phyloP scores from a whole-genome alignment of 2,888 invertebrate species.

The Hipparchia semele region DNA sequence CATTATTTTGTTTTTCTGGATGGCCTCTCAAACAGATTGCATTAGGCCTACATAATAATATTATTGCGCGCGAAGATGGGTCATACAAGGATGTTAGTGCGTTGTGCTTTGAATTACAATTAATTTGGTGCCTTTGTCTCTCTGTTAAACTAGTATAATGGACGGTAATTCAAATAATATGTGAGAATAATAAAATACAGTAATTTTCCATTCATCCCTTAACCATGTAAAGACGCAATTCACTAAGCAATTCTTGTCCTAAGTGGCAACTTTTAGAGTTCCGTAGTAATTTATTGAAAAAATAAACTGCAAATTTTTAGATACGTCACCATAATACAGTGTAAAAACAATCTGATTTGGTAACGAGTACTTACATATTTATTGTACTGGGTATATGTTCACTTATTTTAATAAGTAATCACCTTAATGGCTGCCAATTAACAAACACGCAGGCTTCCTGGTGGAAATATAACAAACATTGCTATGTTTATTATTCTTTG shows the following conservation, averaged over 20 bases:
- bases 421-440: conserved; percentile 7
- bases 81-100: conserved; percentile 22
- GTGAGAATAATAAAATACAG: background rate
- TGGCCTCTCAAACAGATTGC: background rate
- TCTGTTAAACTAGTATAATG: background rate
- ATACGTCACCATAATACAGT: no score
- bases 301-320: no score
- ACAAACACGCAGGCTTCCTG: conserved; percentile 5
- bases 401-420: conserved; percentile 9
- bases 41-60: conserved; percentile 16
- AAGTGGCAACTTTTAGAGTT: no score
- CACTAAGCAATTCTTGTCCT: no score
- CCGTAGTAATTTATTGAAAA: no score
- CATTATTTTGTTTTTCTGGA: conserved; percentile 7
- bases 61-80: conserved; percentile 4
- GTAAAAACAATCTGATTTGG: background rate
- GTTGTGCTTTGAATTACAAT: conserved; percentile 11
- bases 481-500: background rate
- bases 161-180: background rate
- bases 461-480: background rate
- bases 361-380: background rate
- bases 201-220: conserved; percentile 1
- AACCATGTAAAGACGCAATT: no score
- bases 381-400: background rate
- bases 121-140: conserved; percentile 6